Percentiles rank a stretch among this genome's conserved stretches.
Evolutionary conservation across 2,113 vertebrate genomes (phyloP).

Genomic region (Triplophysa dalaica): DNA sequence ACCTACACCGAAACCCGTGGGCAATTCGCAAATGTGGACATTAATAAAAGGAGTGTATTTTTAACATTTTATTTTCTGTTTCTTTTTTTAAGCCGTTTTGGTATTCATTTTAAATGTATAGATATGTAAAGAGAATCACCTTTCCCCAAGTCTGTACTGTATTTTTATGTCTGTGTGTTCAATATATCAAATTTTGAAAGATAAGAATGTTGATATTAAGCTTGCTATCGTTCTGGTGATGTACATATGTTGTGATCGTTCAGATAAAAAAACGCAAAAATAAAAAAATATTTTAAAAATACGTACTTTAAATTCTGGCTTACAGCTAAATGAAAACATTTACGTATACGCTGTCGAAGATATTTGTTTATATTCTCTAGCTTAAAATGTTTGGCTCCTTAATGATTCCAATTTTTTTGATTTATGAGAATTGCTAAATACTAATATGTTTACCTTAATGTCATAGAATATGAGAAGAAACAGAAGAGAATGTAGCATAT

Average conservation of each 20-base stretch:
- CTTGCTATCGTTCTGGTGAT: conserved; percentile 77
- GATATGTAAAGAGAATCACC: conserved; percentile 71
- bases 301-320: conserved; percentile 71
- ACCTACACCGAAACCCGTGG: conserved; percentile 63
- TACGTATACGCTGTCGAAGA: conserved; percentile 68
- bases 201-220: conserved; percentile 74
- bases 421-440: conserved; percentile 60
- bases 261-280: conserved; percentile 61
- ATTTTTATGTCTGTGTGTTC: conserved; percentile 76
- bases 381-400: conserved; percentile 70
- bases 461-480: conserved; percentile 66
- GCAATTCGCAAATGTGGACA: conserved; percentile 71
- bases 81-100: conserved; percentile 74
- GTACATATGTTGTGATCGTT: conserved; percentile 74
- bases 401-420: conserved; percentile 63
- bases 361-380: conserved; percentile 74
- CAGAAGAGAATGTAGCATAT: conserved; percentile 76
- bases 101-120: conserved; percentile 78
- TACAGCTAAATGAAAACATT: conserved; percentile 62
- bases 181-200: conserved; percentile 70
- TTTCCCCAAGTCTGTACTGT: conserved; percentile 56
- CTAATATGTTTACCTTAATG: conserved; percentile 77
- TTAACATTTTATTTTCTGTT: conserved; percentile 56
- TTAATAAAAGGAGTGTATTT: conserved; percentile 69
- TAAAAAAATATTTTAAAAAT: conserved; percentile 56